A percentile compares a stretch with the other conserved stretches of the same genome.
These are phyloP conservation scores for Catamblyrhynchus diadema DNA, from an alignment of 2,797 vertebrate species.

Conservation along the genomic window DNA sequence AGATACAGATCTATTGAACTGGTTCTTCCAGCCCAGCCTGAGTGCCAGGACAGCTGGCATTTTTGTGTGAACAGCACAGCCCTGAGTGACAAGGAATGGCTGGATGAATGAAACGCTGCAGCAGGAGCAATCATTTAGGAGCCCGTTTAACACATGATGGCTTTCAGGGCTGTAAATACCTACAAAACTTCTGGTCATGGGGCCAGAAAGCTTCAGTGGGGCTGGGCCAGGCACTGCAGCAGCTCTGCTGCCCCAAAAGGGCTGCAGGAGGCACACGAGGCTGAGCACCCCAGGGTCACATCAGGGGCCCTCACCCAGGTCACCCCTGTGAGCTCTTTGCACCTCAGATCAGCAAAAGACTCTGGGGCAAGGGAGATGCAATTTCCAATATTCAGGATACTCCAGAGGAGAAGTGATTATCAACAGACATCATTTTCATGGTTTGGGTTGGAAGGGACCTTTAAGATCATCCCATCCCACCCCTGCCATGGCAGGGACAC, in stretches of 20 bases:
- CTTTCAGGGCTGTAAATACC: constrained; percentile 29
- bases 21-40: constrained; percentile 55
- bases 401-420: background rate
- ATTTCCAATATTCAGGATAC: background rate
- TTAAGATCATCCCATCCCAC: background rate
- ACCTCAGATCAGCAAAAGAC: background rate
- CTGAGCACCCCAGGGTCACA: background rate
- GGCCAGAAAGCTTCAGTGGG: background rate
- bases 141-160: background rate
- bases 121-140: background rate
- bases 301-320: background rate
- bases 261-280: accelerated
- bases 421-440: background rate
- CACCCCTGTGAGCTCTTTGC: background rate
- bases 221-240: background rate
- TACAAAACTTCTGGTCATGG: background rate
- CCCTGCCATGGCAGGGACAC: background rate
- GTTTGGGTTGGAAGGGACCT: background rate
- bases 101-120: background rate
- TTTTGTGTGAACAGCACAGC: constrained; percentile 20
- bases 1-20: constrained; percentile 40
- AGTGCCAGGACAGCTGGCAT: constrained; percentile 13
- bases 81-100: background rate
- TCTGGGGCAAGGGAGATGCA: accelerated
- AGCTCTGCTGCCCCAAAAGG: background rate